Percentiles rank a stretch among this genome's conserved stretches.
These are phyloP conservation scores for Anthopleura sola DNA, from an alignment of 64 coral and sea anemone genomes.

Conservation along the genomic window DNA sequence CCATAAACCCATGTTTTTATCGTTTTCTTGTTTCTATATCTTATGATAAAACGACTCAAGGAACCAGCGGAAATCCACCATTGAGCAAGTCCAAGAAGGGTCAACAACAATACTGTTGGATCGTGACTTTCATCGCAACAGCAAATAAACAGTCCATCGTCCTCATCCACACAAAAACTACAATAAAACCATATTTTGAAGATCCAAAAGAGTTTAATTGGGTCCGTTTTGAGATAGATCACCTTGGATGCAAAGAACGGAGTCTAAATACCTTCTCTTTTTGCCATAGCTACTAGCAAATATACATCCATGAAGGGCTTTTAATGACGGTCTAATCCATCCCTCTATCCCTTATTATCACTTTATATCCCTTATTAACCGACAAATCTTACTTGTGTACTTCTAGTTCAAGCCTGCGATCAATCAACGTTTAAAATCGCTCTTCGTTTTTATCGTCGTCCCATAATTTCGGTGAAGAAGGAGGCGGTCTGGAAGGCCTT, in stretches of 20 bases:
- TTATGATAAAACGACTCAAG: neutral
- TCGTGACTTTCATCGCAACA: constrained; percentile 28
- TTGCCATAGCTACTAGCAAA: neutral
- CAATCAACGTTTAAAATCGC: neutral
- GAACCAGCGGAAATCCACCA: constrained; percentile 7
- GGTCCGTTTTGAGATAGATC: neutral
- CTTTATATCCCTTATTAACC: constrained; percentile 22
- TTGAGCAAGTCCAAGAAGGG: neutral
- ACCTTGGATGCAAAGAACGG: neutral
- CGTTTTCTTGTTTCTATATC: neutral
- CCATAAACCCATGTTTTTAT: neutral
- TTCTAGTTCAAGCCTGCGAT: neutral
- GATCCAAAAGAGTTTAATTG: neutral
- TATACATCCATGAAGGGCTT: neutral
- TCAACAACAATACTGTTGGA: constrained; percentile 6
- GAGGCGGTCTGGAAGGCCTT: constrained; percentile 36
- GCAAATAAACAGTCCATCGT: constrained; percentile 14
- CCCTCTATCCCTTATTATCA: neutral
- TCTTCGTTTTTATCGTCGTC: constrained; percentile 23
- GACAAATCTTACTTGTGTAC: neutral
- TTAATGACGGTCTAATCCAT: constrained; percentile 10
- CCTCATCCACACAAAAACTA: neutral
- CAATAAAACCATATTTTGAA: neutral
- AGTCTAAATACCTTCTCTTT: neutral
- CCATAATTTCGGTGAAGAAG: constrained; percentile 63